Evolutionary conservation across 2,797 vertebrate species (phyloP).

Genomic region (Spinus pinus): DNA sequence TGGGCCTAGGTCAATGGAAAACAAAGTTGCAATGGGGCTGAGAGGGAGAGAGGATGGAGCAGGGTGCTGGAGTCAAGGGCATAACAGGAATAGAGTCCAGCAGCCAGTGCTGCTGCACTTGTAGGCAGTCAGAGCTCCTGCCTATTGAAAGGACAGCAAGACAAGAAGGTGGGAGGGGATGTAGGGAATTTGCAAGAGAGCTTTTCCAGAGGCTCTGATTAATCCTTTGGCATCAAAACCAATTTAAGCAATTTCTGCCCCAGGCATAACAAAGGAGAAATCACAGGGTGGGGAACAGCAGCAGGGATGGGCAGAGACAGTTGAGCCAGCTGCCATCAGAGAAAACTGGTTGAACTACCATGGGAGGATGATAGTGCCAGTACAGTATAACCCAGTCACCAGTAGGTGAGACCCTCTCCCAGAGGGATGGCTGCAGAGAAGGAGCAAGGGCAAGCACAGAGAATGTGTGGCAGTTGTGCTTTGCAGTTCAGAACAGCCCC

Average conservation of each 20-base stretch:
- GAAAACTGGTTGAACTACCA: neutral
- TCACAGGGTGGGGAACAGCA: neutral
- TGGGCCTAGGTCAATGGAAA: neutral
- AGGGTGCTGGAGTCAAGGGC: neutral
- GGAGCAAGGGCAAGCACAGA: neutral
- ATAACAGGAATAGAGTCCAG: neutral
- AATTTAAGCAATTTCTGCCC: slow-evolving; percentile 32
- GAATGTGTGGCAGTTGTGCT: accelerated
- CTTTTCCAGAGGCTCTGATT: slow-evolving; percentile 22
- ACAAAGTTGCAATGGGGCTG: neutral
- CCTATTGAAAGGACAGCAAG: neutral
- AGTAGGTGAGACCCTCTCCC: neutral
- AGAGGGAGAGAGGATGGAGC: neutral
- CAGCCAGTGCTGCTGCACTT: neutral
- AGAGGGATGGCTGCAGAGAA: accelerated
- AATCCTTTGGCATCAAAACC: neutral
- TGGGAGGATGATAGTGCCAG: neutral
- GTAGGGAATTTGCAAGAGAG: neutral
- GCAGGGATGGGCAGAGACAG: neutral
- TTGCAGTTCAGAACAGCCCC: neutral
- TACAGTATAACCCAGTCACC: neutral
- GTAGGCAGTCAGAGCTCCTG: neutral
- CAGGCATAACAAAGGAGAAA: slow-evolving; percentile 25
- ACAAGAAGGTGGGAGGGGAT: neutral
- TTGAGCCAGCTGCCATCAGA: neutral